phyloP scores from a whole-genome alignment of 2,113 vertebrate species.

The Bubo bubo region DNA sequence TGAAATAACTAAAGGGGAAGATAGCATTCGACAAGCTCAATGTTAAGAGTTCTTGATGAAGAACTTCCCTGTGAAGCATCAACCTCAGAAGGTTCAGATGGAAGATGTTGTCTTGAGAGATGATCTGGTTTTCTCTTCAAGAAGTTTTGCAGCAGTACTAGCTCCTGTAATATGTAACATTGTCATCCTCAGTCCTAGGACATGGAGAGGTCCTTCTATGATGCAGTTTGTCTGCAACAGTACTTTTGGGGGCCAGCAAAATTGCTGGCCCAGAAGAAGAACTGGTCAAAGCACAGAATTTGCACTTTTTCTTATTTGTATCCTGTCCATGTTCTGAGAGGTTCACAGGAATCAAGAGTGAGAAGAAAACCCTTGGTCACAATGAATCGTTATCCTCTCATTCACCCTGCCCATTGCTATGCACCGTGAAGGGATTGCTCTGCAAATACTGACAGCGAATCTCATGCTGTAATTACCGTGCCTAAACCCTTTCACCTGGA shows the following conservation, averaged over 20 bases:
- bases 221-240: background rate
- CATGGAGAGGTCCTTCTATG: background rate
- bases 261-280: background rate
- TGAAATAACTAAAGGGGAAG: background rate
- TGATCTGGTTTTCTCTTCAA: background rate
- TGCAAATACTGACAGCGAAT: background rate
- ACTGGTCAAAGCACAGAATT: background rate
- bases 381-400: background rate
- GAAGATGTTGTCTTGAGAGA: background rate
- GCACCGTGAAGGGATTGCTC: background rate
- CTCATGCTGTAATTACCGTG: background rate
- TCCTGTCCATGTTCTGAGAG: background rate
- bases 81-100: background rate
- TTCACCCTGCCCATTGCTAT: background rate
- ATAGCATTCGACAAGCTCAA: background rate
- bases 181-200: background rate
- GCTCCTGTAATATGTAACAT: background rate
- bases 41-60: background rate
- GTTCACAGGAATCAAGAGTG: background rate
- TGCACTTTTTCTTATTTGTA: background rate
- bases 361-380: background rate
- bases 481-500: conserved; percentile 9
- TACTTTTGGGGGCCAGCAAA: background rate
- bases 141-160: background rate
- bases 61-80: conserved; percentile 8